These are phyloP conservation scores for Shinisaurus crocodilurus DNA, from an alignment of 2,113 vertebrate species.

Conservation along the genomic window DNA sequence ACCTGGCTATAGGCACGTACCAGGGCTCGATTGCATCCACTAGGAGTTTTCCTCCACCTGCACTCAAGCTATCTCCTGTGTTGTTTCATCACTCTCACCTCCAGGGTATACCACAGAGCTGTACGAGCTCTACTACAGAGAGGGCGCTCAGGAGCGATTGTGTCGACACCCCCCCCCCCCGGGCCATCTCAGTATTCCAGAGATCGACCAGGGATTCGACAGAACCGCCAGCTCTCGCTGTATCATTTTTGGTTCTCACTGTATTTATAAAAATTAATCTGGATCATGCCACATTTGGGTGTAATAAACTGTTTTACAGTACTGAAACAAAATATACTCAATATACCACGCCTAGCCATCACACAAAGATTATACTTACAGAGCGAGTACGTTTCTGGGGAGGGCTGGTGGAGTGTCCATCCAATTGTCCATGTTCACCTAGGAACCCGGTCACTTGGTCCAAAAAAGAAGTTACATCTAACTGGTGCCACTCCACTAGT, in stretches of 20 bases:
- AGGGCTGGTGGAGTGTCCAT: constrained; percentile 91
- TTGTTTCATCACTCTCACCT: too few species aligned
- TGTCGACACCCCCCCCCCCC: too few species aligned
- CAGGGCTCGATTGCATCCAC: too few species aligned
- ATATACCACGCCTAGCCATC: not conserved
- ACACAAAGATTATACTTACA: constrained; percentile 79
- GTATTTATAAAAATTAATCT: not conserved
- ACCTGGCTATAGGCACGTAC: too few species aligned
- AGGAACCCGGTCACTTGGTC: constrained; percentile 97
- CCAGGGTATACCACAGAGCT: too few species aligned
- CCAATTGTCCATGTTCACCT: constrained; percentile 94
- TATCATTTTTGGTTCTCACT: not conserved
- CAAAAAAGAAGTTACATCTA: constrained; percentile 96
- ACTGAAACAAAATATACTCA: not conserved
- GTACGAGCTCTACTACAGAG: too few species aligned
- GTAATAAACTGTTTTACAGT: not conserved
- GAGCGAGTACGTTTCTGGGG: constrained; percentile 94
- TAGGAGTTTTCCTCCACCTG: too few species aligned
- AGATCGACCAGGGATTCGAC: too few species aligned
- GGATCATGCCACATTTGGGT: not conserved
- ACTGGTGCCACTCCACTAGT: constrained; percentile 97
- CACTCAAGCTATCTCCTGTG: too few species aligned
- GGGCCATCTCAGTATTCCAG: too few species aligned
- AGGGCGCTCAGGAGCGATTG: too few species aligned
- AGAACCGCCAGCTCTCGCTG: too few species aligned